Base-by-base conservation (phyloP, 2,797 vertebrate genomes). In the Leptoclinus maculatus region DNA sequence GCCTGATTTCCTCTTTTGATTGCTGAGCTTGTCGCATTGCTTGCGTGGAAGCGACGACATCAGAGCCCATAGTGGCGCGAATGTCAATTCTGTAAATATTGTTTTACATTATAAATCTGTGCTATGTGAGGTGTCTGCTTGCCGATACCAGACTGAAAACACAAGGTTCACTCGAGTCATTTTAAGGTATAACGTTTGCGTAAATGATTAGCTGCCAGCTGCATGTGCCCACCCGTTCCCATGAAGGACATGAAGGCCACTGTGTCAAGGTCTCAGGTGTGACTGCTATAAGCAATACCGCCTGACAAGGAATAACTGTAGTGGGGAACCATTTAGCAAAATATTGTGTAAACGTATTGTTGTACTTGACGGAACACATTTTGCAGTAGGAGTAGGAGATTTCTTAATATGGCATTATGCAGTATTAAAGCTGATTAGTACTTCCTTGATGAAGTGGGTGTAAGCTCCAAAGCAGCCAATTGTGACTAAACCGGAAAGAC, bases 131-230 rank as follows among this genome's bases (percentile, higher is more conserved):
- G 49, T 51, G 62, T 21, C 53, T 47, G 23, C 73, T 38, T 34
- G 54, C 73, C 45, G 27, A 27, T 62, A 34, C 29, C 38, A 69
- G 32, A 47, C 38, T 47, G 43, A 66, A 64, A 75, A 51, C 57
- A 77, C 56, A 58, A 9, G 23, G 39, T 67, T 63, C 51, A 62
- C 58, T n/a, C 36, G 34, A 71, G 38, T 69, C 21, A 66, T 29
- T 75, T 67, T 63, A 41, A 32, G 27, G 65, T 78, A 4, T 81
- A 34, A 10, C 70, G 62, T 82, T 62, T 70, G 76, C 62, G 60
- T 63, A 41, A 41, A 25, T 2, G 17, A 74, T 85, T 65, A 78
- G 65, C 65, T 57, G 75, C 76, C 66, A 77, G 64, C 74, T 71
- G 75, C 12, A 12, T 57, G 64, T 47, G 6, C n/a, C n/a, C n/a